Evolutionary conservation across 2,797 vertebrate genomes (phyloP).

Genomic region (Pangasius sanitwongsei): DNA sequence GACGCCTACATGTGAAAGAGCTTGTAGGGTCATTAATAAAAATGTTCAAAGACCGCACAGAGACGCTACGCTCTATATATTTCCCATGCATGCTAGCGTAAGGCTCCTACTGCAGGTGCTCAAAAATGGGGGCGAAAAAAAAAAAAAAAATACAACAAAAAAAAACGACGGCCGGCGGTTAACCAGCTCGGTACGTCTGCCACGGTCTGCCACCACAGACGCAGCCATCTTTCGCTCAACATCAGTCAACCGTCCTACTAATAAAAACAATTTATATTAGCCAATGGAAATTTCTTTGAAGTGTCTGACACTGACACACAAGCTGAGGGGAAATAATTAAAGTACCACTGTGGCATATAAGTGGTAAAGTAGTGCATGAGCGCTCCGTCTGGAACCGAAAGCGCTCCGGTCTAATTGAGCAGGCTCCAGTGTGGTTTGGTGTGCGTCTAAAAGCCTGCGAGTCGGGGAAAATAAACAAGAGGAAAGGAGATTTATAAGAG

Average conservation of each 20-base stretch:
- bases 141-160: not conserved
- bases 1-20: slow-evolving; percentile 28
- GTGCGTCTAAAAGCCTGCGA: not conserved
- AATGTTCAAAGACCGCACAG: slow-evolving; percentile 55
- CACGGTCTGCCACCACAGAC: slow-evolving; percentile 70
- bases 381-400: slow-evolving; percentile 56
- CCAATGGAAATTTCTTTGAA: slow-evolving; percentile 77
- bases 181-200: slow-evolving; percentile 63
- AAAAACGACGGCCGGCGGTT: slow-evolving; percentile 47
- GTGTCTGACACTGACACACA: slow-evolving; percentile 70
- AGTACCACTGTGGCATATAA: slow-evolving; percentile 60
- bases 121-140: slow-evolving; percentile 48
- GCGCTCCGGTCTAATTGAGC: slow-evolving; percentile 45
- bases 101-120: slow-evolving; percentile 59
- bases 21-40: slow-evolving; percentile 29
- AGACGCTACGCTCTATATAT: slow-evolving; percentile 16
- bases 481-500: slow-evolving; percentile 61
- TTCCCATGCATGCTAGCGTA: slow-evolving; percentile 43
- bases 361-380: slow-evolving; percentile 61
- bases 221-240: slow-evolving; percentile 61
- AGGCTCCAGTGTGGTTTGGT: slow-evolving; percentile 45
- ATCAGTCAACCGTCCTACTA: slow-evolving; percentile 68
- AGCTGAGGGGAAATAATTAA: slow-evolving; percentile 70
- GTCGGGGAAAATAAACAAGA: slow-evolving; percentile 67
- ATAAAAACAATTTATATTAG: slow-evolving; percentile 70